Conservation (phyloP, 1,140 invertebrate genomes). For the Orius insidiosus region DNA sequence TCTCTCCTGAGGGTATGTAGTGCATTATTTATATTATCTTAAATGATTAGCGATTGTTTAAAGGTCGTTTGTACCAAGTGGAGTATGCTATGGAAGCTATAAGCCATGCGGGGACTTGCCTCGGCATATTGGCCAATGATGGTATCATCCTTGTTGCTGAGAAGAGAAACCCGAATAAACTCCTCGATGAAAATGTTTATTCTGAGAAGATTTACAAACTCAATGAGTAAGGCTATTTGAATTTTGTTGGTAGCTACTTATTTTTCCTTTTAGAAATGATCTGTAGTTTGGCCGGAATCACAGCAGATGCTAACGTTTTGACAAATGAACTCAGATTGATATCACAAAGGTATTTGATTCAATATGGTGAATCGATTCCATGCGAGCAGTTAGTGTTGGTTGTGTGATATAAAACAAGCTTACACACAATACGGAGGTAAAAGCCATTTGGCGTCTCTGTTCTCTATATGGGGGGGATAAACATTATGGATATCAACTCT, state of each 20-base stretch:
- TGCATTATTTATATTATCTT: slow-evolving; percentile 8
- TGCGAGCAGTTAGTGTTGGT: slow-evolving; percentile 94
- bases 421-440: slow-evolving; percentile 82
- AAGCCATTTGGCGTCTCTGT: slow-evolving; percentile 97
- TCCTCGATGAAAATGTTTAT: slow-evolving; percentile 91
- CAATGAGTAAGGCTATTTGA: slow-evolving; percentile 40
- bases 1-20: slow-evolving; percentile 79
- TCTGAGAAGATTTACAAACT: slow-evolving; percentile 99
- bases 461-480: slow-evolving; percentile 98
- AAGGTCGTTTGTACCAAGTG: slow-evolving; percentile 92
- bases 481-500: slow-evolving; percentile 96
- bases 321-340: slow-evolving; percentile 90
- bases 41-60: slow-evolving; percentile 18
- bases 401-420: slow-evolving; percentile 98
- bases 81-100: slow-evolving; percentile 99
- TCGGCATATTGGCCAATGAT: slow-evolving; percentile 91
- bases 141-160: slow-evolving; percentile 95
- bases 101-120: slow-evolving; percentile 94
- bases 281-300: slow-evolving; percentile 97
- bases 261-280: slow-evolving; percentile 56
- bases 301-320: slow-evolving; percentile 98
- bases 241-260: too few species aligned
- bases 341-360: slow-evolving; percentile 81
- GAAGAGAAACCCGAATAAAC: slow-evolving; percentile 90
- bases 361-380: slow-evolving; percentile 96